Evolutionary conservation across 2,888 invertebrate species (phyloP).

Genomic region (Drosophila mulleri): DNA sequence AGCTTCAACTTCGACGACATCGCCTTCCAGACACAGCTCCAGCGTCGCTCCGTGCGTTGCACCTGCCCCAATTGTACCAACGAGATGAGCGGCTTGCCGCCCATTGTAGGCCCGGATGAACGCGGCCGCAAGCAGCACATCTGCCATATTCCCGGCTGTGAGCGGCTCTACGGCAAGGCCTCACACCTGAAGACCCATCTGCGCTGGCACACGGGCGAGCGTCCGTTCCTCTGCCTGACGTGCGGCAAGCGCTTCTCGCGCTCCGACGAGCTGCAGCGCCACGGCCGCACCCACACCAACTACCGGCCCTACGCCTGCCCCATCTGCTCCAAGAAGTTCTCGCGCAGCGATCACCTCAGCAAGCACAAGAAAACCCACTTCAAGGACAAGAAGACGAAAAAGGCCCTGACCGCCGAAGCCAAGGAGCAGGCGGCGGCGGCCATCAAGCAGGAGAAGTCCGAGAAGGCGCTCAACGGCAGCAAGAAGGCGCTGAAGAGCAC

Average conservation of each 20-base stretch:
- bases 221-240: slow-evolving; percentile 94
- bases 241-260: slow-evolving; percentile 96
- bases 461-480: slow-evolving; percentile 20
- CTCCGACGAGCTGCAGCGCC: slow-evolving; percentile 95
- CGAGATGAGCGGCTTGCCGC: slow-evolving; percentile 91
- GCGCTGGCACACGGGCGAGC: slow-evolving; percentile 96
- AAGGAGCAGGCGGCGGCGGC: slow-evolving; percentile 69
- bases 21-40: slow-evolving; percentile 86
- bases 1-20: slow-evolving; percentile 84
- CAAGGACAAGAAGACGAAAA: slow-evolving; percentile 84
- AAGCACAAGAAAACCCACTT: slow-evolving; percentile 96
- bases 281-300: slow-evolving; percentile 94
- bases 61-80: slow-evolving; percentile 93
- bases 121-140: slow-evolving; percentile 92
- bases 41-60: slow-evolving; percentile 91
- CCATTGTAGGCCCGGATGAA: slow-evolving; percentile 90
- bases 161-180: slow-evolving; percentile 95
- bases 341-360: slow-evolving; percentile 96
- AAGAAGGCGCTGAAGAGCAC: slow-evolving; percentile 42
- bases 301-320: slow-evolving; percentile 95
- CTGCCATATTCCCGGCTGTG: slow-evolving; percentile 95
- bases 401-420: slow-evolving; percentile 77
- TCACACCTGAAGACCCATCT: slow-evolving; percentile 97
- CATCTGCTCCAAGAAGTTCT: slow-evolving; percentile 95
- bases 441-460: slow-evolving; percentile 69